Base-by-base conservation (phyloP, 2,113 vertebrate genomes). In the Amblyopsis rosae region DNA sequence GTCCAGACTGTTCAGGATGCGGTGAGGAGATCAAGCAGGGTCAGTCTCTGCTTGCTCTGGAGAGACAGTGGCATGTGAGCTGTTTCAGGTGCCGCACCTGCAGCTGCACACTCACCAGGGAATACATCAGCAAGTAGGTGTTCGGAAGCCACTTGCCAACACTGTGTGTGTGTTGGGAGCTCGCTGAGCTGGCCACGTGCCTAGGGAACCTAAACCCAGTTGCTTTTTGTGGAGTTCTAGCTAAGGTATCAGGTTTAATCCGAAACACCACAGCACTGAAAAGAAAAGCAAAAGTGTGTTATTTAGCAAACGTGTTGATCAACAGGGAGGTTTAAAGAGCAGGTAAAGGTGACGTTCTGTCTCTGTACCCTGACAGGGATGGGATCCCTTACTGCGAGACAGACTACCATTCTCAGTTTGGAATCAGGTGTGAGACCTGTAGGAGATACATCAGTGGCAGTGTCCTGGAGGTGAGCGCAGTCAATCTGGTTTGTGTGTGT, bases 51-150 rank as follows among this genome's bases (percentile, higher is more conserved):
- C 88, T 99, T 90, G 97, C 97, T 0, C 88, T 99, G 90, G 96
- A 98, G 90, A 95, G 96, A 77, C 97, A 99, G 88, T 99, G 97
- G 97, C 97, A 99, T 0, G 94, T 99, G 91, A 97, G 94, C 91
- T 99, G 97, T 85, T 99, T 98, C 90, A 97, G 96, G 89, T 98
- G 97, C 84, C 93, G 94, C 75, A 96, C 95, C 0, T 99, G 97
- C 0, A 93, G 95, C 35, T 88, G 93, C 61, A 87, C 95, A 60
- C 95, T 99, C 73, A 99, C 97, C 0, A 96, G 95, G 67, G 97
- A 99, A 80, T 99, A 99, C 92, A 99, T 99, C 92, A 98, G 97
- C 97, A 99, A 98, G 96, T 99, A 91, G 76, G 97, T 94, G 63
- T 53, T 49, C 58, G 16, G 1, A 58, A 47, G 33, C 26, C 48